Base-by-base conservation (phyloP, 2,113 vertebrate genomes). In the Aspidoscelis tigris region DNA sequence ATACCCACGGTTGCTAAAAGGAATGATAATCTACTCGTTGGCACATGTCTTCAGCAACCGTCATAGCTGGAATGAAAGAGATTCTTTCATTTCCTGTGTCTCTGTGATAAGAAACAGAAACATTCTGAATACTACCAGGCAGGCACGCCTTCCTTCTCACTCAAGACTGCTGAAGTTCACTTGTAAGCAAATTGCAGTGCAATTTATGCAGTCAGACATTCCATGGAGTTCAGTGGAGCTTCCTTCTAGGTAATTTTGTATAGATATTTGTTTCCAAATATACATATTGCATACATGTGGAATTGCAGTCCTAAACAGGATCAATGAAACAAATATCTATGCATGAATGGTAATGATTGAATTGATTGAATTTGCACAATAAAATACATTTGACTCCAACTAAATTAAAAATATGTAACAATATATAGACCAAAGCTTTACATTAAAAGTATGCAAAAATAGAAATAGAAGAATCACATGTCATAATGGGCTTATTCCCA, bases 41-140 rank as follows among this genome's bases (percentile, higher is more conserved):
- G 76, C 73, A 84, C 83, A 89, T 77, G 87, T 87, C 78, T 89
- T 69, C 33, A 73, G 43, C 81, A 71, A 84, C 75, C 82, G 79
- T 82, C 83, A 83, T 78, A 33, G 64, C 65, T 76, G 39, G 44
- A 74, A 78, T 82, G 72, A 88, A 73, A 69, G 24, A n/a, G 24
- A 87, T 76, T 71, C 70, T 76, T 93, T 84, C 43, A 64, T 83
- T 90, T 91, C 88, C 88, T 91, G 81, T 87, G 83, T 70, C 66
- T 76, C 88, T 90, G 20, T 84, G 79, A 82, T 76, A 80, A 89
- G 86, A 90, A 89, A 82, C 85, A 86, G 89, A 88, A 89, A 88
- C 86, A 74, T 50, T 64, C 24, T 77, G 71, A 86, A 90, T 82
- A 78, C 83, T 83, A 61, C 20, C 70, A 83, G 16, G 41, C 70